phyloP scores from a whole-genome alignment of 2,797 vertebrate species.

The Argentina silus region DNA sequence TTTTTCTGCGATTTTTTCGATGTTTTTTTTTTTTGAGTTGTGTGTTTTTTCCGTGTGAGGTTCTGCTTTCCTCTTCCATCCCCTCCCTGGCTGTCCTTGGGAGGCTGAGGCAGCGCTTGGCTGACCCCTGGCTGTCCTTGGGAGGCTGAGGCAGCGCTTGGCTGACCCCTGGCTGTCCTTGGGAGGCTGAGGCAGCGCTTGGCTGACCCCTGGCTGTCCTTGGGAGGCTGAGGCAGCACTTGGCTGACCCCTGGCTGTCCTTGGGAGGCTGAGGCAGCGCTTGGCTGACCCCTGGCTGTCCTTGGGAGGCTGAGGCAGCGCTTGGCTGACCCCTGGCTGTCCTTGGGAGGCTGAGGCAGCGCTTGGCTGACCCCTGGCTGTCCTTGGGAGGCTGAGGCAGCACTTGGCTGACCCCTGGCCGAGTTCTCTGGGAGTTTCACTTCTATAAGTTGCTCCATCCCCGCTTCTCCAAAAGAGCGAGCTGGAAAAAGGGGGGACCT shows the following conservation, averaged over 20 bases:
- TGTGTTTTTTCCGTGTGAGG: slow-evolving; percentile 53
- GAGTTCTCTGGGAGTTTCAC: slow-evolving; percentile 66
- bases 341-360: slow-evolving; percentile 5
- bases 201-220: no score
- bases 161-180: no score
- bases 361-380: slow-evolving; percentile 57
- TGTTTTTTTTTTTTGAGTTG: slow-evolving; percentile 5
- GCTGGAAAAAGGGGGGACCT: no score
- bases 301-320: no score
- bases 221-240: no score
- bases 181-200: no score
- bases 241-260: no score
- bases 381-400: not conserved
- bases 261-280: no score
- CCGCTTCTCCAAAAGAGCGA: not conserved
- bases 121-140: no score
- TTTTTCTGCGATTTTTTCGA: slow-evolving; percentile 28
- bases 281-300: slow-evolving; percentile 52
- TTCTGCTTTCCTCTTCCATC: slow-evolving; percentile 32
- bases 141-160: no score
- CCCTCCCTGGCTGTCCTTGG: slow-evolving; percentile 49
- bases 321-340: slow-evolving; percentile 52
- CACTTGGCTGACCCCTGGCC: slow-evolving; percentile 56
- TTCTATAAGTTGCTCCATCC: slow-evolving; percentile 45
- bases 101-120: no score